Percentiles rank a stretch among this genome's conserved stretches.
phyloP scores from a whole-genome alignment of 2,797 vertebrate genomes.

The Neostethus bicornis region DNA sequence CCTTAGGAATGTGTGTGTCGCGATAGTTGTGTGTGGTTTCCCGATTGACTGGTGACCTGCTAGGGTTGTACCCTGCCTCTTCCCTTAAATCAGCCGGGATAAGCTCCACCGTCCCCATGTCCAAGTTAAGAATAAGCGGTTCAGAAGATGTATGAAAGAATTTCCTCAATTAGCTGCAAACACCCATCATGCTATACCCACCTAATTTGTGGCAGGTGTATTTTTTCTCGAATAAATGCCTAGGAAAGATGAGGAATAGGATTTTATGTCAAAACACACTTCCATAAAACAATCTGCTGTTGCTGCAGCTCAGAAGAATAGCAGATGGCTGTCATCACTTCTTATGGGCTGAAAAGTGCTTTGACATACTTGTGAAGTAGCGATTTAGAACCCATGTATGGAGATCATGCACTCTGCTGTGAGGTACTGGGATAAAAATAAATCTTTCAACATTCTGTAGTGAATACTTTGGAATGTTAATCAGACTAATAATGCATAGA shows the following conservation, averaged over 20 bases:
- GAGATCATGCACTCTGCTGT: slow-evolving; percentile 41
- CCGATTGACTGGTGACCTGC: too few species aligned
- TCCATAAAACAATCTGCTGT: slow-evolving; percentile 25
- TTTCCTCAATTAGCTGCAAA: background rate
- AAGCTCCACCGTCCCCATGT: too few species aligned
- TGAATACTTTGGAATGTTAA: slow-evolving; percentile 38
- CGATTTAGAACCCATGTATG: slow-evolving; percentile 58
- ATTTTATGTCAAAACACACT: slow-evolving; percentile 27
- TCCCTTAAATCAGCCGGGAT: too few species aligned
- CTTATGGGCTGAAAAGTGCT: slow-evolving; percentile 27
- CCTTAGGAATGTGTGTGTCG: too few species aligned
- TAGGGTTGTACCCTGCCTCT: too few species aligned
- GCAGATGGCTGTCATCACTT: slow-evolving; percentile 66
- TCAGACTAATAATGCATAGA: background rate
- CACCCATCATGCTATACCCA: slow-evolving; percentile 18
- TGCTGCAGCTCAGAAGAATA: slow-evolving; percentile 45
- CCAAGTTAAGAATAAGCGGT: too few species aligned
- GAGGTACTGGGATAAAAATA: slow-evolving; percentile 63
- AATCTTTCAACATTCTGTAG: slow-evolving; percentile 46
- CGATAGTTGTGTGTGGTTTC: too few species aligned
- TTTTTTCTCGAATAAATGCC: slow-evolving; percentile 55
- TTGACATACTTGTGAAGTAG: slow-evolving; percentile 49
- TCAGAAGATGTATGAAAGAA: too few species aligned
- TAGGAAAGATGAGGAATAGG: slow-evolving; percentile 27
- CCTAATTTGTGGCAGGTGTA: slow-evolving; percentile 44